phyloP scores from a whole-genome alignment of 2,113 vertebrate species.

The Gadus macrocephalus region DNA sequence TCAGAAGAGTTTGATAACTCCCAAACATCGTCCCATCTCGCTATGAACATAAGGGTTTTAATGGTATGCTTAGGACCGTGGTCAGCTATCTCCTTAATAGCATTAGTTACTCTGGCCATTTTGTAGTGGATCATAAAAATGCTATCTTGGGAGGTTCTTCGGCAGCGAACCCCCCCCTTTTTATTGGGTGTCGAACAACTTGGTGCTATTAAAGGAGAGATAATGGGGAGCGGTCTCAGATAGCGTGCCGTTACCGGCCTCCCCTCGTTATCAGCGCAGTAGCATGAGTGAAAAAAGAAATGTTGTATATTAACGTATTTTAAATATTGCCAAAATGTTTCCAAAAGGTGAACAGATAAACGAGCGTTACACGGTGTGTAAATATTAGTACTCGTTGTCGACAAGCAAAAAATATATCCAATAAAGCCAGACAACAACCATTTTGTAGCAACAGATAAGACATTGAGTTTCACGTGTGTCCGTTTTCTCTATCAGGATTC shows the following conservation, averaged over 20 bases:
- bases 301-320: constrained; percentile 41
- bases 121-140: constrained; percentile 23
- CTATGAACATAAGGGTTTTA: no score
- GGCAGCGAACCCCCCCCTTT: not conserved
- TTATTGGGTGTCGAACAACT: constrained; percentile 18
- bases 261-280: constrained; percentile 54
- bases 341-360: not conserved
- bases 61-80: constrained; percentile 16
- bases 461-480: constrained; percentile 15
- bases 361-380: constrained; percentile 37
- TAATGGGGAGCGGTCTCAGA: constrained; percentile 40
- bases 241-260: constrained; percentile 10
- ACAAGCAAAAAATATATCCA: constrained; percentile 23
- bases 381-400: constrained; percentile 30
- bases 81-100: constrained; percentile 7
- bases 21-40: not conserved
- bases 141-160: constrained; percentile 8
- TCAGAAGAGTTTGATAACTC: constrained; percentile 29
- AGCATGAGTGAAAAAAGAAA: constrained; percentile 24
- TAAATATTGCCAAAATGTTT: constrained; percentile 63
- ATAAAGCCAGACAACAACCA: constrained; percentile 31
- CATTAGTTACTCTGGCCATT: not conserved
- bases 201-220: constrained; percentile 57
- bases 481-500: constrained; percentile 6
- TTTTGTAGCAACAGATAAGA: constrained; percentile 50